These are phyloP conservation scores for Tetragnatha versicolor DNA, from an alignment of 1,140 invertebrate genomes.

Conservation along the genomic window DNA sequence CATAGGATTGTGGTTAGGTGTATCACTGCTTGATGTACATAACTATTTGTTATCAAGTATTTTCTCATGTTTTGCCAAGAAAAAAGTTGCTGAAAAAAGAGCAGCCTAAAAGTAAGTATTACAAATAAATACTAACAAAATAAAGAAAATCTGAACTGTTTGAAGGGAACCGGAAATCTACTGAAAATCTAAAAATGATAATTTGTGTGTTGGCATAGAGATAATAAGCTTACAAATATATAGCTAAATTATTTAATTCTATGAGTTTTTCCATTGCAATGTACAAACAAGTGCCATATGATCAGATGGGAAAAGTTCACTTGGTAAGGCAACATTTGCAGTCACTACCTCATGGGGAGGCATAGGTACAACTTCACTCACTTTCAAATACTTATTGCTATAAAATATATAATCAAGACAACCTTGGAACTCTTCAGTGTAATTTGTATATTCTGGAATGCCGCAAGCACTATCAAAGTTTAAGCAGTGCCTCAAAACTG, in stretches of 20 bases:
- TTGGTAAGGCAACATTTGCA: constrained; percentile 78
- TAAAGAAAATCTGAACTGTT: too few species aligned
- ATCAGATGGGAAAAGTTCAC: constrained; percentile 87
- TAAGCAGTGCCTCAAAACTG: constrained; percentile 66
- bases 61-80: constrained; percentile 20
- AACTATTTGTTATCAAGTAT: background rate
- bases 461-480: constrained; percentile 65
- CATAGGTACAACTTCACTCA: constrained; percentile 73
- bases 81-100: background rate
- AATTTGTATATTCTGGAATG: constrained; percentile 79
- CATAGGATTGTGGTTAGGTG: constrained; percentile 40
- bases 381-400: constrained; percentile 47
- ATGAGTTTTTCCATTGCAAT: constrained; percentile 70
- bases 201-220: background rate
- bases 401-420: constrained; percentile 90
- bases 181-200: background rate
- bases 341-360: constrained; percentile 79
- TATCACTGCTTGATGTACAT: constrained; percentile 31
- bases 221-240: background rate
- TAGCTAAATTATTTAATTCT: constrained; percentile 7
- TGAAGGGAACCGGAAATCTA: too few species aligned
- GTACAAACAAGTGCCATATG: constrained; percentile 88
- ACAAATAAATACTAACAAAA: background rate
- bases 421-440: constrained; percentile 79
- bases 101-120: background rate